Evolutionary conservation across 2,888 invertebrate species (phyloP).

Genomic region (Diogma glabrata): DNA sequence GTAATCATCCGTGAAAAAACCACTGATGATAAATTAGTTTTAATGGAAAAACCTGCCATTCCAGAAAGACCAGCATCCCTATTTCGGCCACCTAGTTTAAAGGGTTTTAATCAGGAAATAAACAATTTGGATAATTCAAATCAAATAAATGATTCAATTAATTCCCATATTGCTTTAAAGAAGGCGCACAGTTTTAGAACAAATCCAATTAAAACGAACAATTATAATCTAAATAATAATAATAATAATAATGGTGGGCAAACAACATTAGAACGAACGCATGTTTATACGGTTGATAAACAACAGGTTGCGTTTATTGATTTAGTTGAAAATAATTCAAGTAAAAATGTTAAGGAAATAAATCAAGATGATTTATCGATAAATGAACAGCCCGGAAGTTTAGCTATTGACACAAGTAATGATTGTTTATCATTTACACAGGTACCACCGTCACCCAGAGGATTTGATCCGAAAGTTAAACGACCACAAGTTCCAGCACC

Average conservation of each 20-base stretch:
- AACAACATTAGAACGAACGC: constrained; percentile 20
- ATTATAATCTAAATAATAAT: constrained; percentile 2
- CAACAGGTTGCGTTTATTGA: constrained; percentile 21
- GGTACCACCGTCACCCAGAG: constrained; percentile 20
- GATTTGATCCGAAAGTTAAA: constrained; percentile 20
- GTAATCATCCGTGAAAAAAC: constrained; percentile 17
- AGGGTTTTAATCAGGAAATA: constrained; percentile 7
- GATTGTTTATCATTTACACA: constrained; percentile 10
- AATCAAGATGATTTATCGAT: not conserved
- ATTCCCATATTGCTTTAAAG: constrained; percentile 13
- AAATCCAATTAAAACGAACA: constrained; percentile 4
- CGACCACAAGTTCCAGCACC: constrained; percentile 21
- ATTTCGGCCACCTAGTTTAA: constrained; percentile 18
- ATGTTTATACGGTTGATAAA: constrained; percentile 21
- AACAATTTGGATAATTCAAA: not conserved
- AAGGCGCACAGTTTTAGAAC: constrained; percentile 20
- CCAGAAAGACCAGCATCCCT: constrained; percentile 55
- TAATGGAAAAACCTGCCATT: constrained; percentile 57
- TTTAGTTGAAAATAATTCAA: constrained; percentile 13
- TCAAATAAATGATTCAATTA: not conserved
- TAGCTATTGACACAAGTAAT: not conserved
- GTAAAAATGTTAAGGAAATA: constrained; percentile 1
- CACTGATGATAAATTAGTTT: constrained; percentile 15
- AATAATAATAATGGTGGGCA: constrained; percentile 13
- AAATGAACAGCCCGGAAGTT: not conserved